These are phyloP conservation scores for Clarias pachynema DNA, from an alignment of 2,797 vertebrate species.

Conservation along the genomic window DNA sequence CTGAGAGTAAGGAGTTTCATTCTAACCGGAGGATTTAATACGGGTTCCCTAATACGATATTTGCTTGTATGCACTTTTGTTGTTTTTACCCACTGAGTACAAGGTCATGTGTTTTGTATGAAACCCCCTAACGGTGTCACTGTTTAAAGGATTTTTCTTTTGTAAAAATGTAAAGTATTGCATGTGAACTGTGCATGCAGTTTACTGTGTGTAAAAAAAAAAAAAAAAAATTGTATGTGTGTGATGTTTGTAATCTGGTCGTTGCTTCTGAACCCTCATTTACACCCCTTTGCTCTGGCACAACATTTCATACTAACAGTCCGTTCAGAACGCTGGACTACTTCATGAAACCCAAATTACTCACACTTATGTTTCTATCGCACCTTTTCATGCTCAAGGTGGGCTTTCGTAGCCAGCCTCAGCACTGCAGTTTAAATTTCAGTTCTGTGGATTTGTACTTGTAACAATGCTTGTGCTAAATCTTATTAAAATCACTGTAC, in stretches of 20 bases:
- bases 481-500: conserved; percentile 16
- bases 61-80: conserved; percentile 29
- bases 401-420: neutral
- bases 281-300: conserved; percentile 41
- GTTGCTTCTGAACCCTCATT: conserved; percentile 42
- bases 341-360: neutral
- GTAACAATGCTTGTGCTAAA: neutral
- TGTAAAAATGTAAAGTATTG: conserved; percentile 46
- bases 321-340: neutral
- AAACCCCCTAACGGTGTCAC: conserved; percentile 50
- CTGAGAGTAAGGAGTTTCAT: neutral
- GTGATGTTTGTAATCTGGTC: conserved; percentile 13
- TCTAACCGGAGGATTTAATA: conserved; percentile 35
- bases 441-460: conserved; percentile 20
- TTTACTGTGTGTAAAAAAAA: conserved; percentile 16
- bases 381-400: neutral
- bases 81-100: neutral
- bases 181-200: conserved; percentile 54
- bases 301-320: neutral
- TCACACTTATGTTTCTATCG: neutral
- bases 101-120: conserved; percentile 49
- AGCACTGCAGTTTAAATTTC: neutral
- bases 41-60: conserved; percentile 28
- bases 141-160: conserved; percentile 16
- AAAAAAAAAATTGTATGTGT: neutral